Evolutionary conservation across 2,113 vertebrate species (phyloP).

Genomic region (Peucedramus taeniatus): DNA sequence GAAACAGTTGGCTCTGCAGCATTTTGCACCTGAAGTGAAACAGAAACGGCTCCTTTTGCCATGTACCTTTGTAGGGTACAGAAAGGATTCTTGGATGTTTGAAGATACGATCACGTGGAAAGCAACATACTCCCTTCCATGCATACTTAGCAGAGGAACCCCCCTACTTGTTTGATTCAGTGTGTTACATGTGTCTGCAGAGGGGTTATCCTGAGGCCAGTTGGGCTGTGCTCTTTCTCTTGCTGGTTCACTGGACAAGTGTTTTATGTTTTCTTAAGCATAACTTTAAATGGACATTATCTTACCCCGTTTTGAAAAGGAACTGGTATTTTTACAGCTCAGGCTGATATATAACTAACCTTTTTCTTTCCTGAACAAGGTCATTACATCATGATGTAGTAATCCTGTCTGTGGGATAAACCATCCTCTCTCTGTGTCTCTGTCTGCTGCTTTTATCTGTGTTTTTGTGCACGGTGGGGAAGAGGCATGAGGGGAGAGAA

Average conservation of each 20-base stretch:
- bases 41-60: neutral
- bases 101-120: neutral
- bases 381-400: constrained; percentile 37
- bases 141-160: neutral
- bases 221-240: neutral
- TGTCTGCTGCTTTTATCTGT: neutral
- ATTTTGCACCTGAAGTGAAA: neutral
- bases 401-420: constrained; percentile 37
- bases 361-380: constrained; percentile 27
- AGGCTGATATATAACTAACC: constrained; percentile 23
- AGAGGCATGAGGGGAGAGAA: neutral
- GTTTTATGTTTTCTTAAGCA: neutral
- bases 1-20: neutral
- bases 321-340: neutral
- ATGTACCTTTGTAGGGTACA: neutral
- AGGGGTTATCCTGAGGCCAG: neutral
- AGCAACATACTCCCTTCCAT: neutral
- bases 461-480: neutral
- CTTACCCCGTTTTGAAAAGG: neutral
- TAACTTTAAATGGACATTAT: neutral
- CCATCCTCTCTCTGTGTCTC: neutral
- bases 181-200: neutral
- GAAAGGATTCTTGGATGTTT: neutral
- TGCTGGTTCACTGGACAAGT: neutral
- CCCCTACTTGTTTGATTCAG: neutral